These are phyloP conservation scores for Lutraria lutraria DNA, from an alignment of 2,888 invertebrate species.

Conservation along the genomic window DNA sequence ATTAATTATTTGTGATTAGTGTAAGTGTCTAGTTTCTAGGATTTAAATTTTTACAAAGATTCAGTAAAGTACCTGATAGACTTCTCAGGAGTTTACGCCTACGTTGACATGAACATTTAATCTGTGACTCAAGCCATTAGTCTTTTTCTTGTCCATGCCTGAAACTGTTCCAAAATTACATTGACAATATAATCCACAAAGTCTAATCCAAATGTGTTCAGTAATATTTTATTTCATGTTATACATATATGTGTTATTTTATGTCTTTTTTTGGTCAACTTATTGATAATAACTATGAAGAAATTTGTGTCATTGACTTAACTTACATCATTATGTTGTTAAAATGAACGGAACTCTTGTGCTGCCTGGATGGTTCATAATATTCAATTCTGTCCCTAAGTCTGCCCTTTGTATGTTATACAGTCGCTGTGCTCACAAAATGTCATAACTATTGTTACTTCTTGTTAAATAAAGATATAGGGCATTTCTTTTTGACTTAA, in stretches of 20 bases:
- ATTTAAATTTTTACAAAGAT: background rate
- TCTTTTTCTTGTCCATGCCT: background rate
- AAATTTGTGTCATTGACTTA: background rate
- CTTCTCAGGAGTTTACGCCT: too few species aligned
- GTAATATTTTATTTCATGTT: constrained; percentile 36
- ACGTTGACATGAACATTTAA: background rate
- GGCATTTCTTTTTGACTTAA: background rate
- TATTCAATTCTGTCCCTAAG: background rate
- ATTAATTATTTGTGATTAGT: background rate
- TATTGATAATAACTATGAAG: constrained; percentile 1
- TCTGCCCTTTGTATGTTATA: background rate
- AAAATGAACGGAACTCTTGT: background rate
- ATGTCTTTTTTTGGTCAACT: background rate
- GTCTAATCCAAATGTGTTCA: constrained; percentile 66
- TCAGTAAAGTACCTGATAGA: background rate
- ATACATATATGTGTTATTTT: constrained; percentile 12
- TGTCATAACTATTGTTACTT: background rate
- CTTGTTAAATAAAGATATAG: background rate
- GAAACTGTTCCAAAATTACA: constrained; percentile 14
- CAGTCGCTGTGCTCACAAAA: background rate
- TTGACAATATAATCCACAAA: background rate
- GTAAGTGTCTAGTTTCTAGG: background rate
- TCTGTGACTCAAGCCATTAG: background rate
- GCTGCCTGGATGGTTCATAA: background rate
- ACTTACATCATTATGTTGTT: background rate